These are phyloP conservation scores for Perognathus longimembris DNA, from an alignment of 2,113 vertebrate species.

Conservation along the genomic window DNA sequence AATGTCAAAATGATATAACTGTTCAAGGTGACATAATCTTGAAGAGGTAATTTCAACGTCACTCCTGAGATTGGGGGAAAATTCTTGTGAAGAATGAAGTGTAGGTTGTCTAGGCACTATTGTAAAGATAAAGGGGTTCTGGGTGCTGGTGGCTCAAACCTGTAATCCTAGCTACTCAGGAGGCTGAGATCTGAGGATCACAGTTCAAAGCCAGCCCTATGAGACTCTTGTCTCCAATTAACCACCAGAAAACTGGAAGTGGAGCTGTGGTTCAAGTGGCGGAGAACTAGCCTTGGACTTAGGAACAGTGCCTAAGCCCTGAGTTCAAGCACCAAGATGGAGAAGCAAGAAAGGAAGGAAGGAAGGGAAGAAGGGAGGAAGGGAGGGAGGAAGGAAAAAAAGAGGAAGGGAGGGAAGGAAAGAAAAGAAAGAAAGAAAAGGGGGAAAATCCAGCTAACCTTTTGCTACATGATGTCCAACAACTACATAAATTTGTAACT, in stretches of 20 bases:
- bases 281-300: no score
- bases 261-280: no score
- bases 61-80: neutral
- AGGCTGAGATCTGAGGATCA: no score
- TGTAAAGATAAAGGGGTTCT: neutral
- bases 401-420: neutral
- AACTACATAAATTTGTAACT: neutral
- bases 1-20: neutral
- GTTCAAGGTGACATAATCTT: conserved; percentile 1
- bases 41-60: neutral
- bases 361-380: no score
- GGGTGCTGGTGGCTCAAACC: no score
- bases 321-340: no score
- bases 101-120: neutral
- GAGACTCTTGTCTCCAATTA: no score
- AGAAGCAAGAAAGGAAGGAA: no score
- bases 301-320: neutral
- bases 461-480: neutral
- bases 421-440: neutral
- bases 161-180: no score
- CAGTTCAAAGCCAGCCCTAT: no score
- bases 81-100: neutral
- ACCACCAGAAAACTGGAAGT: no score
- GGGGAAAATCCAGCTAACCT: neutral
- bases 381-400: no score